phyloP scores from a whole-genome alignment of 2,888 invertebrate genomes.

The Abrostola tripartita region DNA sequence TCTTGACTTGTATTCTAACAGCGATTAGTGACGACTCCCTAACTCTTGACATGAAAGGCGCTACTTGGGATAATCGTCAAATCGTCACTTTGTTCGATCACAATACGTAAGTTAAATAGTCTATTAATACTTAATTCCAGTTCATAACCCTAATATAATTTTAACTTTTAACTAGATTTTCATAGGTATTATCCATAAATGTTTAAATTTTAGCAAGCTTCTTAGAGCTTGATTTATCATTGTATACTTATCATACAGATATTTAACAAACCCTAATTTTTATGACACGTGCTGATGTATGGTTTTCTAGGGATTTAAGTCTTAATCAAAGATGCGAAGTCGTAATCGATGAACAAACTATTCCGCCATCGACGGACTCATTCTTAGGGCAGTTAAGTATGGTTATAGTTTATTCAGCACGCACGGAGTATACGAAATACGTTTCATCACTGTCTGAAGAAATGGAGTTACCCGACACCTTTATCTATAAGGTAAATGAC shows the following conservation, averaged over 20 bases:
- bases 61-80: constrained; percentile 84
- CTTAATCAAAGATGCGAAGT: constrained; percentile 74
- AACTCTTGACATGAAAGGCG: constrained; percentile 72
- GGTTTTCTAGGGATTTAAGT: constrained; percentile 64
- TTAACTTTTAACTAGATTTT: background rate
- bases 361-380: constrained; percentile 57
- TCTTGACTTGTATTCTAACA: constrained; percentile 67
- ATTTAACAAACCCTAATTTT: too few relatives aligned
- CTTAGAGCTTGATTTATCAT: too few relatives aligned
- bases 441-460: constrained; percentile 74
- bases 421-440: constrained; percentile 87
- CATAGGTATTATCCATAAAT: background rate
- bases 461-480: constrained; percentile 85
- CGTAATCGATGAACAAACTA: constrained; percentile 68
- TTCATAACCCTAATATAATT: too few relatives aligned
- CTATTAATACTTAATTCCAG: background rate
- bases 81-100: constrained; percentile 77
- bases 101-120: constrained; percentile 63
- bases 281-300: too few relatives aligned
- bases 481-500: constrained; percentile 82
- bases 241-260: too few relatives aligned
- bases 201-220: background rate
- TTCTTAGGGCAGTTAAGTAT: constrained; percentile 72
- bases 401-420: constrained; percentile 82
- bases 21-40: constrained; percentile 75